Evolutionary conservation across 2,113 vertebrate species (phyloP).

Genomic region (Odontophorus gujanensis): DNA sequence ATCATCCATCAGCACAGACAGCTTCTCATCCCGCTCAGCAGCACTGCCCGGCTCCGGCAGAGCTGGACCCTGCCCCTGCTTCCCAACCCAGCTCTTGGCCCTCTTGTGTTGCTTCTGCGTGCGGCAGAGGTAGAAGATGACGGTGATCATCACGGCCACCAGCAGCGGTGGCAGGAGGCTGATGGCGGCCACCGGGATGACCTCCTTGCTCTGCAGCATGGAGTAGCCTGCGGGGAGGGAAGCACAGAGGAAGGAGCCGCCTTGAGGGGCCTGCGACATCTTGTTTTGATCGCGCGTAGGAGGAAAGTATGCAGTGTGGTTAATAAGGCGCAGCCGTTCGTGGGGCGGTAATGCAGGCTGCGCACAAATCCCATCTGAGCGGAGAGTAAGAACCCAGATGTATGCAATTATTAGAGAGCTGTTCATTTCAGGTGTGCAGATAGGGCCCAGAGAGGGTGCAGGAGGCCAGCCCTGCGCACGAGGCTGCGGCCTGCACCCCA

Average conservation of each 20-base stretch:
- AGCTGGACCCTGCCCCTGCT: constrained; percentile 66
- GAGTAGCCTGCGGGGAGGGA: constrained; percentile 80
- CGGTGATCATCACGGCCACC: constrained; percentile 79
- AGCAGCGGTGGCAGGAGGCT: constrained; percentile 86
- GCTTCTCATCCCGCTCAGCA: constrained; percentile 61
- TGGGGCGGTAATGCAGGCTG: fast-evolving
- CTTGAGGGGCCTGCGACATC: neutral
- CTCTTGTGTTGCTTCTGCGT: constrained; percentile 79
- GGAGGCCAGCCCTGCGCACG: fast-evolving
- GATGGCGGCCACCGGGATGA: constrained; percentile 87
- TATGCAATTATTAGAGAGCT: neutral
- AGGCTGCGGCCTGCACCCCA: fast-evolving
- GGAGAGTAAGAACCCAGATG: neutral
- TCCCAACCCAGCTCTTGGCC: constrained; percentile 80
- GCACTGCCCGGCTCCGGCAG: constrained; percentile 16
- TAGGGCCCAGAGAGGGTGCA: neutral
- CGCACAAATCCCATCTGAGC: fast-evolving
- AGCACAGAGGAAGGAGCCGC: neutral
- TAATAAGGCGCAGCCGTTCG: neutral
- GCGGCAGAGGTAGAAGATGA: constrained; percentile 86
- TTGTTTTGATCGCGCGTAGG: neutral
- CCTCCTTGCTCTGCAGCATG: constrained; percentile 85
- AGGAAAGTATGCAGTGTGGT: neutral
- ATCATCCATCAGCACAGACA: constrained; percentile 56
- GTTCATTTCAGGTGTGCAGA: neutral